These are phyloP conservation scores for Ophion obscuratus DNA, from an alignment of 2,888 invertebrate species.

Conservation along the genomic window DNA sequence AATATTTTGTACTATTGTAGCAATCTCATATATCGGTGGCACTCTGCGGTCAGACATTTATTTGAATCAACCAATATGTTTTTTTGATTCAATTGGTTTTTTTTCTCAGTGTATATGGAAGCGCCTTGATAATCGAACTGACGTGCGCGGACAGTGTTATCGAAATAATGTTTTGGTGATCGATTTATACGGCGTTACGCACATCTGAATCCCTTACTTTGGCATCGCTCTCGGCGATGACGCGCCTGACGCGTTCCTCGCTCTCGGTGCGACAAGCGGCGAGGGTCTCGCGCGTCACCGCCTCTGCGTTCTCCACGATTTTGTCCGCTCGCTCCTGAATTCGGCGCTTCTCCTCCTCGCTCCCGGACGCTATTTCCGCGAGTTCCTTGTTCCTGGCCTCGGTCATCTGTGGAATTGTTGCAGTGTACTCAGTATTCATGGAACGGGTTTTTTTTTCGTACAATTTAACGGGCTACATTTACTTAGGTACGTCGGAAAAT, in stretches of 20 bases:
- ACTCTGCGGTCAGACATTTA: no score
- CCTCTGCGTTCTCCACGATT: conserved; percentile 77
- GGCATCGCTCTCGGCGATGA: conserved; percentile 77
- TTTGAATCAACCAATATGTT: no score
- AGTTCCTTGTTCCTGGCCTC: conserved; percentile 74
- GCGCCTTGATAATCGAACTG: no score
- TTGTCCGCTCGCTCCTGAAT: conserved; percentile 75
- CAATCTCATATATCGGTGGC: no score
- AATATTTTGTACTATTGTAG: no score
- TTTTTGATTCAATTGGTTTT: no score
- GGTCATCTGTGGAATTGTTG: conserved; percentile 70
- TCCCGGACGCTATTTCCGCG: conserved; percentile 71
- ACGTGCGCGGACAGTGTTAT: no score
- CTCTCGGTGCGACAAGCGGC: conserved; percentile 78
- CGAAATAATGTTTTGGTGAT: no score
- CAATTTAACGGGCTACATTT: neutral
- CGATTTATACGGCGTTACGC: conserved; percentile 37
- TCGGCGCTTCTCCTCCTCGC: conserved; percentile 76
- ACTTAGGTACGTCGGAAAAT: no score
- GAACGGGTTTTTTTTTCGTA: neutral
- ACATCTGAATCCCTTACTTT: conserved; percentile 74
- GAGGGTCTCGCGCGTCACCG: conserved; percentile 77
- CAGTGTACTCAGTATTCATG: neutral
- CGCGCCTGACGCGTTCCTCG: conserved; percentile 77
- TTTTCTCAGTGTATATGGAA: no score